phyloP scores from a whole-genome alignment of 1,140 invertebrate species.

The Aphelinus certus region DNA sequence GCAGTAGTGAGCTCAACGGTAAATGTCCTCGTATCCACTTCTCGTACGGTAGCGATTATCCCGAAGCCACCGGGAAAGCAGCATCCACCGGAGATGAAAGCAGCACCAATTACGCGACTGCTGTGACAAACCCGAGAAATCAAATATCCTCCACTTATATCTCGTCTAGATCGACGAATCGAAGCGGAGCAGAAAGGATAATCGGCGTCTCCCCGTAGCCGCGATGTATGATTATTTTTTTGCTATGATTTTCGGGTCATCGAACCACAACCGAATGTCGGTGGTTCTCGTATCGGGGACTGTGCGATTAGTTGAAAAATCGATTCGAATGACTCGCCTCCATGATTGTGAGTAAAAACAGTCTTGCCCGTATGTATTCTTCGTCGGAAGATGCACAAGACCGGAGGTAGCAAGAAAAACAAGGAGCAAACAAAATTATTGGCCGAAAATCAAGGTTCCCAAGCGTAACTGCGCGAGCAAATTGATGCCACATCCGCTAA shows the following conservation, averaged over 20 bases:
- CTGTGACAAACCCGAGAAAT: slow-evolving; percentile 15
- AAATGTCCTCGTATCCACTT: slow-evolving; percentile 4
- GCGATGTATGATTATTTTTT: not conserved
- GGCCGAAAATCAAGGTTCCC: not conserved
- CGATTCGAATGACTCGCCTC: slow-evolving; percentile 22
- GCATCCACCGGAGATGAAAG: slow-evolving; percentile 1
- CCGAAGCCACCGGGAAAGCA: not conserved
- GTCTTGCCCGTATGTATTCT: not conserved
- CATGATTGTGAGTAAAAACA: slow-evolving; percentile 17
- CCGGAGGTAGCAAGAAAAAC: not conserved
- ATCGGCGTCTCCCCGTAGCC: not conserved
- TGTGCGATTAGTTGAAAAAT: not conserved
- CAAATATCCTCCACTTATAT: not conserved
- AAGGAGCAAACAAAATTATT: slow-evolving; percentile 16
- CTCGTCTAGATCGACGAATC: not conserved
- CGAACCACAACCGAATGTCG: slow-evolving; percentile 5
- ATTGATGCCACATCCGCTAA: too few species aligned
- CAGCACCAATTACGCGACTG: slow-evolving; percentile 10
- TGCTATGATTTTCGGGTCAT: not conserved
- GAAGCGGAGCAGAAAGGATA: not conserved
- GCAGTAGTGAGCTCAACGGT: not conserved
- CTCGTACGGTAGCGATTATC: not conserved
- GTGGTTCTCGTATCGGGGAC: slow-evolving; percentile 11
- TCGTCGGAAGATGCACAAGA: not conserved
- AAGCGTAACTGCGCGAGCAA: too few species aligned